These are phyloP conservation scores for Thamnophis sirtalis DNA, from an alignment of 2,113 vertebrate genomes.

Conservation along the genomic window DNA sequence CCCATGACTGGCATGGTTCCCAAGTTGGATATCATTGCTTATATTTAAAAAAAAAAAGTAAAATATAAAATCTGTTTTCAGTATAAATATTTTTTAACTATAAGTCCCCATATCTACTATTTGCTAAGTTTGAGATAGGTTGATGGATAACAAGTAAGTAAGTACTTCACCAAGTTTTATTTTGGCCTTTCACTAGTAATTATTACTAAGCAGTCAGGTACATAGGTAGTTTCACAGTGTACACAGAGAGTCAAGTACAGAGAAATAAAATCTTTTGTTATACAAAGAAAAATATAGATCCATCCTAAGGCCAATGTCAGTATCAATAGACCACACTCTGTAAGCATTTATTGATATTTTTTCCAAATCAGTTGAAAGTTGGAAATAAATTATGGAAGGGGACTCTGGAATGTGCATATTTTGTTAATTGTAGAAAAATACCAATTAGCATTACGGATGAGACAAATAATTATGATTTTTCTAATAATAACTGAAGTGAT, in stretches of 20 bases:
- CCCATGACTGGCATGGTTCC: neutral
- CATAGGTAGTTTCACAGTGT: neutral
- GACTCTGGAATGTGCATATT: neutral
- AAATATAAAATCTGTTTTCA: neutral
- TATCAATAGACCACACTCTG: neutral
- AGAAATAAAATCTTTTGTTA: neutral
- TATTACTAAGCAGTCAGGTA: neutral
- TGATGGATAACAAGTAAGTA: neutral
- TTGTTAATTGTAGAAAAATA: neutral
- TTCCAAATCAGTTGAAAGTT: neutral
- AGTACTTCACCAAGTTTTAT: neutral
- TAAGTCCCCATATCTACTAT: neutral
- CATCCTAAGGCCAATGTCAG: neutral
- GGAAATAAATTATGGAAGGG: neutral
- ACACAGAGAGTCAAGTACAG: neutral
- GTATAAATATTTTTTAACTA: neutral
- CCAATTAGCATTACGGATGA: neutral
- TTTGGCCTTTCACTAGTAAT: neutral
- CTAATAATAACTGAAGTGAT: neutral
- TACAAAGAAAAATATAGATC: neutral
- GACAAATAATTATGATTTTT: neutral
- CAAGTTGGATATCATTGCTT: neutral
- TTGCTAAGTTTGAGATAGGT: neutral
- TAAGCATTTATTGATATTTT: neutral
- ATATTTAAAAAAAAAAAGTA: neutral